Evolutionary conservation across 2,113 vertebrate genomes (phyloP), one percentile per base, ranked within the genome.

Genomic region (Rhineura floridana): DNA sequence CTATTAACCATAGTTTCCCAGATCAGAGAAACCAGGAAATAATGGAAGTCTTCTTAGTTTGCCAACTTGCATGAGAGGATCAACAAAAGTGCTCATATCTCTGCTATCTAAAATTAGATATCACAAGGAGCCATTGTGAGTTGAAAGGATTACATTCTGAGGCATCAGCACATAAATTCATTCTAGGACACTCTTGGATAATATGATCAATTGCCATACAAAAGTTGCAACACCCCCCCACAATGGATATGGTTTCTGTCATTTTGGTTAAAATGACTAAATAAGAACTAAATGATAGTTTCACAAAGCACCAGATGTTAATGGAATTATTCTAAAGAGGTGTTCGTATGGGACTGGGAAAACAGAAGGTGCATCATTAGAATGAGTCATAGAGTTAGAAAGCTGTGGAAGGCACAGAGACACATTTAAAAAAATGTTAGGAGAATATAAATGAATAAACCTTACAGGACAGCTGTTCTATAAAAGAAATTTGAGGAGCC

Each of bases 301-400:
- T 85, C 87, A 69, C n/a, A 92, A 90, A 90, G 89, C 79, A 93
- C 89, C 93, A 96, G 95, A 92, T 94, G 94, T 83, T 88, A 83
- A 69, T 72, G 87, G 88, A 46, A 93, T 91, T 91, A 83, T 1
- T 70, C 89, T 81, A 77, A 84, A 81, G 82, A 91, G 52, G 48
- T 75, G 70, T 88, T 90, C 93, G 88, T 10, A 0, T 59, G 82
- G 93, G 23, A 91, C 0, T 72, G 76, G 28, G 36, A 87, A 95
- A 93, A 80, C 93, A 96, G 93, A 94, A 95, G 94, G 93, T 95
- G 17, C 52, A 84, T 91, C 86, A 87, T 95, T 94, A 94, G 84
- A 72, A 83, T 79, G 46, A 63, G 0, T 1, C 73, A 76, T 3
- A 2, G 50, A 81, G 87, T 83, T 92, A 88, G 90, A 90, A 92